phyloP scores from a whole-genome alignment of 2,113 vertebrate species.

The Psammodynastes pulverulentus region DNA sequence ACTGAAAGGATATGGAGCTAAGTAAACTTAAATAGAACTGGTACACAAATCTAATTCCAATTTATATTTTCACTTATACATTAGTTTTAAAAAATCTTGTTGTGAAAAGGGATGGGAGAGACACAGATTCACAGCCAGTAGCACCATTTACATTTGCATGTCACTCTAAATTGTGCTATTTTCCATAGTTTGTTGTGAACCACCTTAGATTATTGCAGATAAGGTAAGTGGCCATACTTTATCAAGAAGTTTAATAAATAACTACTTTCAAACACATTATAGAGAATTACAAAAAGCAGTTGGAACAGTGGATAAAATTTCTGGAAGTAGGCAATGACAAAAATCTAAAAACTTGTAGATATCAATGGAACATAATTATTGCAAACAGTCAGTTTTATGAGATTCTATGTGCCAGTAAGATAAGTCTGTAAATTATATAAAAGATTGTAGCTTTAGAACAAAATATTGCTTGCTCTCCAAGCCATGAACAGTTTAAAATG shows the following conservation, averaged over 20 bases:
- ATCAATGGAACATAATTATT: background rate
- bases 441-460: background rate
- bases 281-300: background rate
- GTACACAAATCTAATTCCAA: background rate
- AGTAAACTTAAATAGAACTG: background rate
- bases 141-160: background rate
- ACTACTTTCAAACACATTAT: background rate
- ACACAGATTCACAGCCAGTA: background rate
- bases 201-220: background rate
- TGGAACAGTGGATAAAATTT: background rate
- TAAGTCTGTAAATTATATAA: background rate
- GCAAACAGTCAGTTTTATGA: background rate
- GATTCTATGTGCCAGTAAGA: background rate
- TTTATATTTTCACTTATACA: background rate
- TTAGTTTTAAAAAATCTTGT: background rate
- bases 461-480: background rate
- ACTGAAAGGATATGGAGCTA: background rate
- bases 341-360: background rate
- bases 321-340: background rate
- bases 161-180: background rate
- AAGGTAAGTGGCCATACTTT: background rate
- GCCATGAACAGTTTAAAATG: background rate
- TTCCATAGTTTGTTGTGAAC: background rate
- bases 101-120: background rate
- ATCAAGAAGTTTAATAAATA: background rate